These are phyloP conservation scores for Catocala sponsa DNA, from an alignment of 2,888 invertebrate species.

Conservation along the genomic window DNA sequence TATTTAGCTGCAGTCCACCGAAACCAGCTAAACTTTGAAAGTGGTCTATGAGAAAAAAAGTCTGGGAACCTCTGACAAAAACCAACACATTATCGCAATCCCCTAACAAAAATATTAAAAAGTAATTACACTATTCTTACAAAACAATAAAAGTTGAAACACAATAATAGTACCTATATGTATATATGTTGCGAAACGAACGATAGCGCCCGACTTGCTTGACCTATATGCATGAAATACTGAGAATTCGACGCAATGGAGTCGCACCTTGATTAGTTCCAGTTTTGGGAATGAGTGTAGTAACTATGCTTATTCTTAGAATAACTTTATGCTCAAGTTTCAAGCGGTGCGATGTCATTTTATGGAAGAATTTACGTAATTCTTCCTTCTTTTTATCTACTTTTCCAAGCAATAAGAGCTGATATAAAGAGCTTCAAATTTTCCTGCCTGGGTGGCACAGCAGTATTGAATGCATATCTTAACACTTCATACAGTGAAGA, in stretches of 20 bases:
- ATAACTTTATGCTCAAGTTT: neutral
- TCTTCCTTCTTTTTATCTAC: too few relatives aligned
- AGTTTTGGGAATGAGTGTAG: constrained; percentile 10
- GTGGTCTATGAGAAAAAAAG: too few relatives aligned
- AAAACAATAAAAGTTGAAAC: constrained; percentile 36
- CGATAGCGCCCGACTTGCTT: constrained; percentile 25
- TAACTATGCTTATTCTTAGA: constrained; percentile 1
- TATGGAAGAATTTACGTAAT: too few relatives aligned
- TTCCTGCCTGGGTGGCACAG: too few relatives aligned
- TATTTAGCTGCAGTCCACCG: too few relatives aligned
- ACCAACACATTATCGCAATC: constrained; percentile 27
- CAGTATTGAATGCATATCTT: too few relatives aligned
- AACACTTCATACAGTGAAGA: too few relatives aligned
- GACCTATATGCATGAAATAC: constrained; percentile 31
- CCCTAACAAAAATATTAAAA: constrained; percentile 30
- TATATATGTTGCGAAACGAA: constrained; percentile 27
- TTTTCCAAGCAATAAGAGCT: too few relatives aligned
- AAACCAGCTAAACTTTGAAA: too few relatives aligned
- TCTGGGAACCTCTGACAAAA: too few relatives aligned
- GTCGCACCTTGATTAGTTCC: constrained; percentile 18
- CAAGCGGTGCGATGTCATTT: too few relatives aligned
- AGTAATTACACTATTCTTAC: constrained; percentile 35
- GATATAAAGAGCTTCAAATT: too few relatives aligned
- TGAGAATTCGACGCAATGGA: constrained; percentile 24
- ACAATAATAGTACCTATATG: constrained; percentile 31